These are phyloP conservation scores for Lithobates sylvaticus DNA, from an alignment of 2,797 vertebrate genomes.

Conservation along the genomic window DNA sequence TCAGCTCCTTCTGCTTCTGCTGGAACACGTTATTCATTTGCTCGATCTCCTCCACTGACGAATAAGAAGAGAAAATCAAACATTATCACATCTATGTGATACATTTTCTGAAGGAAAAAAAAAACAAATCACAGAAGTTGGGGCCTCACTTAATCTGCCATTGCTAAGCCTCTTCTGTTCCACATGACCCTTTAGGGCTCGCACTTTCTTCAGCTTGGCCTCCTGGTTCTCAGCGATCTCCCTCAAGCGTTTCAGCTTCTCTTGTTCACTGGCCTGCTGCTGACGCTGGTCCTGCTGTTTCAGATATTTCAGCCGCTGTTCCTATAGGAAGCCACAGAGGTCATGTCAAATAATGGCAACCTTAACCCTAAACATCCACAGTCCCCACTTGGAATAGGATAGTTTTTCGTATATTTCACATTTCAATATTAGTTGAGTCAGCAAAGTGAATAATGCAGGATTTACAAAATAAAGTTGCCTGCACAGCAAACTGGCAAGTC, in stretches of 20 bases:
- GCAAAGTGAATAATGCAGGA: no score
- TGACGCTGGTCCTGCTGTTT: conserved; percentile 91
- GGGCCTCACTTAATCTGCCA: conserved; percentile 87
- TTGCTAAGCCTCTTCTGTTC: conserved; percentile 93
- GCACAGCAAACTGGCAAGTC: no score
- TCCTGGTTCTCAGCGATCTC: conserved; percentile 93
- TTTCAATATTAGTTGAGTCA: no score
- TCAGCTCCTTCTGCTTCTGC: conserved; percentile 94
- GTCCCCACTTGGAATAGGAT: no score
- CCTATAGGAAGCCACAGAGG: conserved; percentile 73
- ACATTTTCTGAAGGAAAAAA: background rate
- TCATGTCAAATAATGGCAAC: no score
- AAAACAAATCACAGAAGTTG: background rate
- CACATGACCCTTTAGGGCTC: conserved; percentile 89
- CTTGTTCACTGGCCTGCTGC: conserved; percentile 86
- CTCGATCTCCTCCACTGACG: conserved; percentile 93
- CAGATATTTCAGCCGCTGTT: conserved; percentile 89
- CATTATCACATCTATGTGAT: conserved; percentile 12
- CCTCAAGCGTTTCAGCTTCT: conserved; percentile 85
- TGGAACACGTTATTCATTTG: conserved; percentile 95
- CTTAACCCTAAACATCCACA: no score
- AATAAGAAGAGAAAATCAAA: conserved; percentile 60
- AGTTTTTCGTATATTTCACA: no score
- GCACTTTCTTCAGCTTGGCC: conserved; percentile 89
- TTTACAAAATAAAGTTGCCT: no score